Conservation (phyloP, 2,888 invertebrate species). For the Cephus nigrinus region DNA sequence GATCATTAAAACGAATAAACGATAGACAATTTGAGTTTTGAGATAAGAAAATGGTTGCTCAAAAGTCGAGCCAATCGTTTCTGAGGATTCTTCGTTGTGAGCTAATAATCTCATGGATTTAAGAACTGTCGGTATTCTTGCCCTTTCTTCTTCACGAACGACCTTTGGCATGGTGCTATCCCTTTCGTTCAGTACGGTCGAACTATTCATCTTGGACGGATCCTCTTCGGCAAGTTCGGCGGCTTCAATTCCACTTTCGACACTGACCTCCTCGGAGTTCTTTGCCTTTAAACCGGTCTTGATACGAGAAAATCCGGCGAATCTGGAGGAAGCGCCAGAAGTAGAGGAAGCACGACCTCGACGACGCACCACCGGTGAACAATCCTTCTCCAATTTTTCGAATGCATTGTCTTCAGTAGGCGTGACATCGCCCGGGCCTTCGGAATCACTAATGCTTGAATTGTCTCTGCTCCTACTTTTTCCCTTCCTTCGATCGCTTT, state of each 20-base stretch:
- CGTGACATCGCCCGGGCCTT: conserved; percentile 63
- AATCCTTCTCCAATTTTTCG: conserved; percentile 49
- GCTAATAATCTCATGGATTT: not conserved
- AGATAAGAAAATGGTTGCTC: conserved; percentile 17
- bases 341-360: conserved; percentile 22
- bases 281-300: conserved; percentile 61
- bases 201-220: not conserved
- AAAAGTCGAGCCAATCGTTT: not conserved
- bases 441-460: conserved; percentile 77
- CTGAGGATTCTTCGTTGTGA: not conserved
- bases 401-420: conserved; percentile 50
- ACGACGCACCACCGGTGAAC: conserved; percentile 31
- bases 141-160: conserved; percentile 14
- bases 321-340: conserved; percentile 46
- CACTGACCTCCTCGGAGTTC: conserved; percentile 53
- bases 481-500: conserved; percentile 69
- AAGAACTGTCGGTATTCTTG: conserved; percentile 3
- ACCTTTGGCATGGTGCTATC: conserved; percentile 5
- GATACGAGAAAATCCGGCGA: conserved; percentile 65
- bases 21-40: conserved; percentile 44
- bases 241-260: conserved; percentile 62
- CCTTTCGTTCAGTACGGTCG: not conserved
- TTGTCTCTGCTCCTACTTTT: conserved; percentile 70
- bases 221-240: conserved; percentile 63
- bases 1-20: conserved; percentile 34